A percentile compares a stretch with the other conserved stretches of the same genome.
Evolutionary conservation across 2,797 vertebrate species (phyloP).

Genomic region (Acrossocheilus wenchowensis): DNA sequence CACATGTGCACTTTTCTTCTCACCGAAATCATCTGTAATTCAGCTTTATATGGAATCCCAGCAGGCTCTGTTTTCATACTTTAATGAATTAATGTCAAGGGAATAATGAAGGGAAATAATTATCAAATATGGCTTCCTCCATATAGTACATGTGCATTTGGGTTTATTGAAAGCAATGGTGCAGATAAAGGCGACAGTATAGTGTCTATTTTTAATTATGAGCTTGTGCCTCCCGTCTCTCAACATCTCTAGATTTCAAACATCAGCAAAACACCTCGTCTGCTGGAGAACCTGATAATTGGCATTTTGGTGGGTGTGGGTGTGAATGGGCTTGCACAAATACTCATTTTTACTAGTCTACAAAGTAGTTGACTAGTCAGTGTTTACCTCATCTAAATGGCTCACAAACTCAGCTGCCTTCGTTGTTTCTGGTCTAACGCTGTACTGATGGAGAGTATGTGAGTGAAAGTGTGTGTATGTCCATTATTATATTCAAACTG

Average conservation of each 20-base stretch:
- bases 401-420: not conserved
- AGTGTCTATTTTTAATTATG: constrained; percentile 17
- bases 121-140: constrained; percentile 55
- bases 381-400: not conserved
- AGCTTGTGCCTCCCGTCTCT: not conserved
- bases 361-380: not conserved
- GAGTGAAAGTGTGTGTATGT: not conserved
- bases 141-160: not conserved
- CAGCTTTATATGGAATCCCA: constrained; percentile 11
- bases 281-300: constrained; percentile 21
- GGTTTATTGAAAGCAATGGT: constrained; percentile 5
- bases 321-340: not conserved
- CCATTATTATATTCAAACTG: not conserved
- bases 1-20: constrained; percentile 19
- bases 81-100: constrained; percentile 71
- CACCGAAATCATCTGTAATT: constrained; percentile 30
- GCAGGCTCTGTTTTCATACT: not conserved
- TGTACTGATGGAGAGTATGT: not conserved
- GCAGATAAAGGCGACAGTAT: not conserved
- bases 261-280: constrained; percentile 23
- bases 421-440: not conserved
- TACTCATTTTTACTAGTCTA: not conserved
- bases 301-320: not conserved
- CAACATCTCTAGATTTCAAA: not conserved
- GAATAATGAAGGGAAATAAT: constrained; percentile 74